phyloP scores from a whole-genome alignment of 2,113 vertebrate genomes.

The Phyllostomus discolor region DNA sequence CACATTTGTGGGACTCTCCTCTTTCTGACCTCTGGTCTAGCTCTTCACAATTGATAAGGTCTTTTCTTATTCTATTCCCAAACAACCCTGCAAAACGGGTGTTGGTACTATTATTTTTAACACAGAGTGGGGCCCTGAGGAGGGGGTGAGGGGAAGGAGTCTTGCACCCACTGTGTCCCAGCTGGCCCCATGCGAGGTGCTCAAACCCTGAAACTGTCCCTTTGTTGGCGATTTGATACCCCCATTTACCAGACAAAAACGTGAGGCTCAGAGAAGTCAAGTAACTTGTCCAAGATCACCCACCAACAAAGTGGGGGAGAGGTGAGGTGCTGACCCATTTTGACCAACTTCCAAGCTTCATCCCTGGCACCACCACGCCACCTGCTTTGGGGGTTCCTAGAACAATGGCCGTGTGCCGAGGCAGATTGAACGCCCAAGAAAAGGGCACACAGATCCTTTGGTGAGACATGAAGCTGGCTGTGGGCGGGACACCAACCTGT shows the following conservation, averaged over 20 bases:
- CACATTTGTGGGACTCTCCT: neutral
- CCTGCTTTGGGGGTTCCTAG: neutral
- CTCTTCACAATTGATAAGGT: neutral
- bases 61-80: neutral
- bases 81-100: neutral
- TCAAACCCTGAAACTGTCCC: neutral
- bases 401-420: neutral
- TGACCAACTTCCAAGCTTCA: neutral
- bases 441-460: neutral
- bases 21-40: neutral
- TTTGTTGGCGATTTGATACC: neutral
- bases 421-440: neutral
- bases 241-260: neutral
- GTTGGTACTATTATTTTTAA: constrained; percentile 3
- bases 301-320: neutral
- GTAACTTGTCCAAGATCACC: constrained; percentile 7
- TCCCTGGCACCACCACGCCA: neutral
- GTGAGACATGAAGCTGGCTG: neutral
- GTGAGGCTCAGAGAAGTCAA: neutral
- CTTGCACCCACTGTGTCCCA: neutral
- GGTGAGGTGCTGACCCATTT: neutral
- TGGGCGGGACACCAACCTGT: neutral
- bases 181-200: neutral
- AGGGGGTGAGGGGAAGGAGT: neutral
- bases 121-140: neutral